Evolutionary conservation across 2,797 vertebrate species (phyloP), one percentile per base, ranked within the genome.

Genomic region (Pseudochaenichthys georgianus): DNA sequence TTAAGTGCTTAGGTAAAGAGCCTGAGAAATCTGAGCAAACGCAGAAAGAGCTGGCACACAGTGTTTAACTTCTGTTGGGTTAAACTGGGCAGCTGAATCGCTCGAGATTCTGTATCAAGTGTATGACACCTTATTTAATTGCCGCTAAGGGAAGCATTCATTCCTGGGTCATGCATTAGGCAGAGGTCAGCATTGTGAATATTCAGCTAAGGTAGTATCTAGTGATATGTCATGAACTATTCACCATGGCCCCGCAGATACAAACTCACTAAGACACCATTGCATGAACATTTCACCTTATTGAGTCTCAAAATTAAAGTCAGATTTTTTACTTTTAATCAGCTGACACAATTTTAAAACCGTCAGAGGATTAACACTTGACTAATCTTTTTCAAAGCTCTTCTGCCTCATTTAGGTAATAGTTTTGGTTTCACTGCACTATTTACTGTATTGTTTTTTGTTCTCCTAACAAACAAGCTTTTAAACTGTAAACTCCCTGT

Each of bases 121-220:
- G 50, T n/a, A 8, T 73, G 21, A 68, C 92, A 82, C 92, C 83
- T 74, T 82, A 85, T 93, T 86, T 86, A 69, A 88, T 89, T 91
- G 76, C 90, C 50, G 28, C 80, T 38, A 66, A 31, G 21, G 28
- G 55, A 41, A 13, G 13, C 38, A 34, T 68, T 75, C 45, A 60
- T 28, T 64, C 71, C 31, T 4, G 41, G 70, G 63, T 63, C 51
- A 45, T 45, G 55, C 60, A 48, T 68, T 64, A 65, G 53, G 10
- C 59, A 13, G 61, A 78, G 76, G 54, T 84, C 77, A 76, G 80
- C 28, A 17, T 43, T 67, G 54, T 57, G 55, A 80, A 55, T 41
- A 55, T 60, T 71, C 52, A 55, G 65, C 65, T 55, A 1, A 51
- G 7, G 46, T 23, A 48, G 74, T 76, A 78, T 87, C 67, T 76